Evolutionary conservation across 2,113 vertebrate species (phyloP).

Genomic region (zebrafish (Danio rerio)): GRCz12tu NC_133188.1:6883501-6884000

Average conservation of each 20-base stretch:
- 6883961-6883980: background rate
- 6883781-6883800: conserved; percentile 37
- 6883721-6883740: conserved; percentile 61
- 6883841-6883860: conserved; percentile 42
- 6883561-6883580: background rate
- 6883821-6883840: conserved; percentile 29
- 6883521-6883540: background rate
- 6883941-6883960: background rate
- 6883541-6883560: background rate
- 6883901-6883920: background rate
- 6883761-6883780: conserved; percentile 50
- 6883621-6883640: conserved; percentile 40
- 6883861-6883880: background rate
- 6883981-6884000: background rate
- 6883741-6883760: conserved; percentile 54
- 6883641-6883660: conserved; percentile 53
- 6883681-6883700: conserved; percentile 55
- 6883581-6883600: conserved; percentile 18
- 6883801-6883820: conserved; percentile 25
- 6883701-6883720: conserved; percentile 63
- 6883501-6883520: too few relatives aligned
- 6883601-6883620: conserved; percentile 37
- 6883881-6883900: conserved; percentile 4
- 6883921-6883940: background rate
- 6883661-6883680: conserved; percentile 55